Evolutionary conservation across 2,888 invertebrate species (phyloP).

Genomic region (Pyrocoelia pectoralis): DNA sequence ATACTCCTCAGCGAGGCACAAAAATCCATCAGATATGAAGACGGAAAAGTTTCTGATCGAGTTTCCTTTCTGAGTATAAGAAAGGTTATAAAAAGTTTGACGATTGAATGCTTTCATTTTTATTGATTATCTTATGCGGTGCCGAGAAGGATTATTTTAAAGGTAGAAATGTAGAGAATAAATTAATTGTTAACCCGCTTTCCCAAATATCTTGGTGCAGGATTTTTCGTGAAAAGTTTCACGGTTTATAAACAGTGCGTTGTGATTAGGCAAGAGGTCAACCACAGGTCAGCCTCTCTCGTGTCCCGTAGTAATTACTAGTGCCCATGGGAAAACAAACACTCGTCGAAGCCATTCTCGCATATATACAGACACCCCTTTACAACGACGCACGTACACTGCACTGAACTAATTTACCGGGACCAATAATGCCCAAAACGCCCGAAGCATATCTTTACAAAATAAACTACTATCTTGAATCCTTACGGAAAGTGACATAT

Average conservation of each 20-base stretch:
- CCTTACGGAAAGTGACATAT: conserved; percentile 29
- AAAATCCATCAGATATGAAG: conserved; percentile 34
- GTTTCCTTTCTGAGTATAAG: conserved; percentile 33
- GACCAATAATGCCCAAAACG: conserved; percentile 26
- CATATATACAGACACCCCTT: conserved; percentile 21
- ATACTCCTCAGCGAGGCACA: conserved; percentile 23
- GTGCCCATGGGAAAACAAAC: conserved; percentile 35
- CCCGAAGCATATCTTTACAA: conserved; percentile 27
- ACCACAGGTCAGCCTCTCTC: conserved; percentile 36
- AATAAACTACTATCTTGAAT: conserved; percentile 27
- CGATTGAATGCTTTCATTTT: conserved; percentile 36
- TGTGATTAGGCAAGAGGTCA: conserved; percentile 33
- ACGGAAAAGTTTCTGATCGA: conserved; percentile 34
- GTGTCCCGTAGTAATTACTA: conserved; percentile 36
- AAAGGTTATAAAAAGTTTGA: conserved; percentile 36
- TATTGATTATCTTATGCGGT: conserved; percentile 30
- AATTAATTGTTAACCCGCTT: conserved; percentile 27
- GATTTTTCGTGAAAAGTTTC: conserved; percentile 27
- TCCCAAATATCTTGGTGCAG: conserved; percentile 22
- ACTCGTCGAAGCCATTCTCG: conserved; percentile 21
- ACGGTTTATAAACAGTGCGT: conserved; percentile 20
- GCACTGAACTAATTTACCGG: conserved; percentile 27
- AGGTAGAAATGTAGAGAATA: conserved; percentile 8
- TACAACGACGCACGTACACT: conserved; percentile 25
- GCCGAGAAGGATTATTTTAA: conserved; percentile 28